Evolutionary conservation across 2,888 invertebrate genomes (phyloP), one percentile per base, ranked within the genome.

Genomic region (Ypsolopha scabrella): DNA sequence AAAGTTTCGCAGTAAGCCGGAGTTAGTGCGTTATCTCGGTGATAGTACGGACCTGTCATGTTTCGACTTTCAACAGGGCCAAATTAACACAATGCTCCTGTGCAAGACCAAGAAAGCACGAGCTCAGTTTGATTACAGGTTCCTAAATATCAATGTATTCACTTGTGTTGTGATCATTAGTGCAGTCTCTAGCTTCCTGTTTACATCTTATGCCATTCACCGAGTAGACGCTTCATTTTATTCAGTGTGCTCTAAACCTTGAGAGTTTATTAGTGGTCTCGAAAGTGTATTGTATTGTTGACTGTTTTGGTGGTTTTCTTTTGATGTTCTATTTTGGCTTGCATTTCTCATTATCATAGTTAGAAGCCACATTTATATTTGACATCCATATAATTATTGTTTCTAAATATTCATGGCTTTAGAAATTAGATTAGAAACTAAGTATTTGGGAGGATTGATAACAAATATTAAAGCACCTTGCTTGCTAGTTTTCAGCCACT

Each of bases 1-100:
- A 87, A 92, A 92, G 87, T 91, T 94, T 75, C 90, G 93, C 76
- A 94, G 91, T 85, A 94, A 94, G 80, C 92, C 93, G 57, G 93
- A 94, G 82, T 88, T 95, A 75, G 91, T 92, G 62, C 90, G 93
- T 65, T 91, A 91, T 79, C 88, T 94, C 60, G 93, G 93, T 71
- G 92, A 92, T 77, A 87, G 90, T 69, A 89, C 92, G 82, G 94
- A 94, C 87, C 88, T 94, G 65, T 90, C 92, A 64, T 90, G 91
- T 71, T 94, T 94, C 87, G 94, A 95, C 88, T 94, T 91, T 80
- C 91, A 92, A 70, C 90, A 92, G 68, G 94, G 94, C 67, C 92
- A 92, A 85, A 89, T 93, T 73, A 91, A 91, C 81, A 88, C 88
- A 65, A 87, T 90, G 76, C 86, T 91, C 68, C 87, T 91, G 72